A percentile compares a stretch with the other conserved stretches of the same genome.
Conservation (phyloP, 92 coral and sea anemone genomes). For the Bergia puertoricense region DNA sequence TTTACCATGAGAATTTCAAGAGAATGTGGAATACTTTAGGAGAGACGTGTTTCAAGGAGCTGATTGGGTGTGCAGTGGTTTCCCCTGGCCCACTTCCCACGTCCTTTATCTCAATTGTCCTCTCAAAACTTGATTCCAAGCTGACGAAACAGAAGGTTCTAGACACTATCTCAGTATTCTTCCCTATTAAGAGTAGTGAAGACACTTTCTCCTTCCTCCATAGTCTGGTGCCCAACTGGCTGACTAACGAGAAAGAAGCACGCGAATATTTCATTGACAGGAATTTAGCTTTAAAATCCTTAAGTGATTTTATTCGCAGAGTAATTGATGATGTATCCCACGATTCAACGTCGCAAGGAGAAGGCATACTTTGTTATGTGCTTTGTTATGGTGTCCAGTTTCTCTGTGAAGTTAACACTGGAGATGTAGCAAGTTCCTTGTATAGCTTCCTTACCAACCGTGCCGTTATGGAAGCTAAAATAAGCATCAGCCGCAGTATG, state of each 20-base stretch:
- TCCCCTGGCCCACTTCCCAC: conserved; percentile 44
- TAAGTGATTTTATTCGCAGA: neutral
- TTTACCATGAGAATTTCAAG: conserved; percentile 26
- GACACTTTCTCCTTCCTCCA: conserved; percentile 40
- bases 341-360: neutral
- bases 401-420: neutral
- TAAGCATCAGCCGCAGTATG: neutral
- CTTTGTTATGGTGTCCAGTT: conserved; percentile 12
- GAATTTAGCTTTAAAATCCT: neutral
- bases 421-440: neutral
- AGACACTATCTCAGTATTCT: conserved; percentile 20
- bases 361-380: neutral
- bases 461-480: conserved; percentile 16
- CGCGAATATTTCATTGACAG: conserved; percentile 25
- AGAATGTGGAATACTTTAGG: conserved; percentile 25
- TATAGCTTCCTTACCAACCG: conserved; percentile 28
- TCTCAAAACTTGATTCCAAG: neutral
- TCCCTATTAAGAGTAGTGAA: conserved; percentile 12
- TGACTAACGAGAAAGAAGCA: conserved; percentile 14
- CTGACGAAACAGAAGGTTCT: conserved; percentile 4
- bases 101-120: conserved; percentile 20
- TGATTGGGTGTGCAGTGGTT: conserved; percentile 45
- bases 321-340: neutral
- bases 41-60: conserved; percentile 23
- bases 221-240: conserved; percentile 42